Evolutionary conservation across 35 echinoderm and acorn worm genomes (phyloP), one percentile per base, ranked within the genome.

Genomic region (Patiria miniata): DNA sequence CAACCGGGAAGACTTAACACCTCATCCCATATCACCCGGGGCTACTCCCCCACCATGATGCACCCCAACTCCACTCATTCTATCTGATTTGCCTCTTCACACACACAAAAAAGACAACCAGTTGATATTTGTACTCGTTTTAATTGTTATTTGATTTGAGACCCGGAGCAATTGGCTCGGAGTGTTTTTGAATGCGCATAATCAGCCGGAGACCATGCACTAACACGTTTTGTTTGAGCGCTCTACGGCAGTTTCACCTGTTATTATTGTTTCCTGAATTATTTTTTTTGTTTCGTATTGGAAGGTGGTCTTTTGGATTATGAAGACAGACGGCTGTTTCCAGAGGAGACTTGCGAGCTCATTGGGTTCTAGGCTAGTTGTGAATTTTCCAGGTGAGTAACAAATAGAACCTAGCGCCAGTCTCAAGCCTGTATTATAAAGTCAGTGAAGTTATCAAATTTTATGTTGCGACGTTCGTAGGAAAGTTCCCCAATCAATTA

Each of bases 221-320:
- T 73, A 73, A 32, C 65, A 73, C 65, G 65, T 73, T 73, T 73
- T 73, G 65, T 73, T 73, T 73, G 65, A 73, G 65, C 65, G 22
- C 26, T 14, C 65, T 68, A 73, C 8, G 34, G 65, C 42, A 73
- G 65, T n/a, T 30, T 73, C 26, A 73, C 26, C 23, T 73, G 23
- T 73, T 73, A 73, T 73, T 73, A 73, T 73, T 73, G 65, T 73
- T 73, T 73, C 65, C 65, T 73, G 21, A 26, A 73, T 73, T 73
- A 73, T 73, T 73, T 36, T n/a, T 60, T 18, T n/a, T n/a, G n/a
- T n/a, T 47, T 7, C 15, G 65, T 73, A 36, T 26, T 32, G 19
- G 6, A 73, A 34, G 65, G 26, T 22, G 65, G 26, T 73, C 65
- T 14, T n/a, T n/a, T 47, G 42, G 42, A 47, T 47, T 47, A 47